A percentile compares a stretch with the other conserved stretches of the same genome.
Conservation (phyloP, 1,140 invertebrate species). For the Tribolium castaneum region DNA sequence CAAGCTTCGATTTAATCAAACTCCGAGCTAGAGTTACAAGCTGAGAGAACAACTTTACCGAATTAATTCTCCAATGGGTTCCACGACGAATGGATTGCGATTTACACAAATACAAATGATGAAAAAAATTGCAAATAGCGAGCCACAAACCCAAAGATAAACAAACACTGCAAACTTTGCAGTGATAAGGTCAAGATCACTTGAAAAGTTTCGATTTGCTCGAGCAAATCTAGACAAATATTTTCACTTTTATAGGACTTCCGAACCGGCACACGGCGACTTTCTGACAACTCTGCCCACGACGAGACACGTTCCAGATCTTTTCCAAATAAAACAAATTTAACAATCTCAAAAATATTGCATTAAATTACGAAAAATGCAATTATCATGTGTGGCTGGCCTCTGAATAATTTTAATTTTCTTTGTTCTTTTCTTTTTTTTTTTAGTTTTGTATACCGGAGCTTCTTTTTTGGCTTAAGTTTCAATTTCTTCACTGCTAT, state of each 20-base stretch:
- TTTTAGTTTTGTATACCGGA: no score
- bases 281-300: no score
- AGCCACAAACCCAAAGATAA: background rate
- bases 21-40: background rate
- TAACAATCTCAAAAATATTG: no score
- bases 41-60: background rate
- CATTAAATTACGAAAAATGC: no score
- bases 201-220: background rate
- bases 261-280: no score
- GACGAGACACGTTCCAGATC: no score
- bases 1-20: constrained; percentile 24
- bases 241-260: background rate
- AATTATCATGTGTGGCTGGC: no score
- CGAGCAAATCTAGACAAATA: background rate
- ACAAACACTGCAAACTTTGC: background rate
- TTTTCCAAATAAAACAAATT: no score
- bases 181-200: background rate
- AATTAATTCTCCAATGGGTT: background rate
- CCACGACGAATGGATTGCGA: background rate
- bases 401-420: no score
- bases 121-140: background rate
- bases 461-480: no score
- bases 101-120: background rate
- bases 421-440: no score
- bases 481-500: no score